Conservation (phyloP, 2,113 vertebrate species). For the Ictidomys tridecemlineatus region DNA sequence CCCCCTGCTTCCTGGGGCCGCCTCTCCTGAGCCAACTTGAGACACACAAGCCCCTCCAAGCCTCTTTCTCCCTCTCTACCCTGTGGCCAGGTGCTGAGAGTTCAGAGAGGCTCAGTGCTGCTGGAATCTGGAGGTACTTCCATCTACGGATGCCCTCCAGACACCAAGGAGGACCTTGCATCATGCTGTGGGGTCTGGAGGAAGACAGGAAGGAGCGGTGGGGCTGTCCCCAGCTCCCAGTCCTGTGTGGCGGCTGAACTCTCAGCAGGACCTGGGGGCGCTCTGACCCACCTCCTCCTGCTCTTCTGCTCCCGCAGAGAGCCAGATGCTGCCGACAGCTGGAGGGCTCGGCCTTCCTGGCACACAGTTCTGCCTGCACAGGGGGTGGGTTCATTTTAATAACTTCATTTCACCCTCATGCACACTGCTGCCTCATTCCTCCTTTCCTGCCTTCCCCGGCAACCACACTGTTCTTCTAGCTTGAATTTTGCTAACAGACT, state of each 20-base stretch:
- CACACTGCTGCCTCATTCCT: slow-evolving; percentile 21
- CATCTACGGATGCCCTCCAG: background rate
- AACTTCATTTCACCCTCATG: slow-evolving; percentile 60
- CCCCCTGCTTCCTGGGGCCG: background rate
- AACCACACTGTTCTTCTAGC: background rate
- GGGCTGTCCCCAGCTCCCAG: background rate
- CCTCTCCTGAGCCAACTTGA: background rate
- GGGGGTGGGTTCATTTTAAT: slow-evolving; percentile 72
- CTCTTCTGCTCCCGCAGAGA: slow-evolving; percentile 50
- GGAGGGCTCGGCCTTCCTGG: slow-evolving; percentile 72
- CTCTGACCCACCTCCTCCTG: slow-evolving; percentile 38
- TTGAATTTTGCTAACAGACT: slow-evolving; percentile 31
- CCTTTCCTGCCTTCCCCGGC: background rate
- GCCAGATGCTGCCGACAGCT: slow-evolving; percentile 81
- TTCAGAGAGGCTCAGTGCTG: background rate
- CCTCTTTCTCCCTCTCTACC: no score
- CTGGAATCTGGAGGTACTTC: background rate
- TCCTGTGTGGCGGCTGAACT: background rate
- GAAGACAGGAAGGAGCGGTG: no score
- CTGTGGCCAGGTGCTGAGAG: background rate
- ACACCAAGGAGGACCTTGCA: background rate
- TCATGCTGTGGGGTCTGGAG: background rate
- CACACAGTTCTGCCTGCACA: slow-evolving; percentile 49
- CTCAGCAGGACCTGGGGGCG: slow-evolving; percentile 11
- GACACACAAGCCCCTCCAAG: background rate